These are phyloP conservation scores for Parotocinclus haroldoi DNA, from an alignment of 2,797 vertebrate genomes.

Conservation along the genomic window DNA sequence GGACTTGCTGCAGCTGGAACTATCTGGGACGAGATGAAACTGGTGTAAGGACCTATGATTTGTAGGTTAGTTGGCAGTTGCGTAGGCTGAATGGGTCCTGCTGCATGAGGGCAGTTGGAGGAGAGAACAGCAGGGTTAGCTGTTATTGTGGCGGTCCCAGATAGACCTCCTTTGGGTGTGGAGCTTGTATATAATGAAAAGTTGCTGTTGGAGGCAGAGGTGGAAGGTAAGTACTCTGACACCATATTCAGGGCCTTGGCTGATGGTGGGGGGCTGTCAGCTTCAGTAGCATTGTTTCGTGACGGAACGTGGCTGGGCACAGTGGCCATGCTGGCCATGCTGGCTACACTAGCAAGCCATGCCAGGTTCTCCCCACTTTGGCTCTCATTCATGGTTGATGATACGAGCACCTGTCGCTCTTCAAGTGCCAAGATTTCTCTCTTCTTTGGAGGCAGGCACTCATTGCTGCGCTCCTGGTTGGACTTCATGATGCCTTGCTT, in stretches of 20 bases:
- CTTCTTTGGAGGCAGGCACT: conserved; percentile 97
- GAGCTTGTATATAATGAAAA: conserved; percentile 66
- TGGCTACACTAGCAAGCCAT: conserved; percentile 84
- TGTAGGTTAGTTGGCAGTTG: conserved; percentile 92
- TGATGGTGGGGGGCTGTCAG: conserved; percentile 60
- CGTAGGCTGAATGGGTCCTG: conserved; percentile 83
- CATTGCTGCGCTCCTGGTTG: conserved; percentile 96
- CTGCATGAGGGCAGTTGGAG: conserved; percentile 79
- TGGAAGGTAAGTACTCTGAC: conserved; percentile 67
- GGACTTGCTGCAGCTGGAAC: conserved; percentile 79
- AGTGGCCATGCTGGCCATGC: conserved; percentile 72
- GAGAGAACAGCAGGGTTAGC: conserved; percentile 84
- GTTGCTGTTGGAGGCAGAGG: conserved; percentile 51
- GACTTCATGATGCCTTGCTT: conserved; percentile 83
- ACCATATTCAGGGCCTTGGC: conserved; percentile 75
- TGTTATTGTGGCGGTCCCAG: conserved; percentile 68
- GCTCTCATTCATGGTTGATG: conserved; percentile 72
- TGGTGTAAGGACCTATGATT: conserved; percentile 91
- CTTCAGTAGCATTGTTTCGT: conserved; percentile 55
- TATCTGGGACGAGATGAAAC: conserved; percentile 95
- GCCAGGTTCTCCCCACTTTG: conserved; percentile 87
- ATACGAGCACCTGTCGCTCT: conserved; percentile 78
- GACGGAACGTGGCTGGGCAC: conserved; percentile 47
- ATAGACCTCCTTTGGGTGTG: conserved; percentile 70
- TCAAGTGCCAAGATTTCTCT: conserved; percentile 93